Evolutionary conservation across 2,888 invertebrate species (phyloP), one percentile per base, ranked within the genome.

Genomic region (Phragmatobia fuliginosa): DNA sequence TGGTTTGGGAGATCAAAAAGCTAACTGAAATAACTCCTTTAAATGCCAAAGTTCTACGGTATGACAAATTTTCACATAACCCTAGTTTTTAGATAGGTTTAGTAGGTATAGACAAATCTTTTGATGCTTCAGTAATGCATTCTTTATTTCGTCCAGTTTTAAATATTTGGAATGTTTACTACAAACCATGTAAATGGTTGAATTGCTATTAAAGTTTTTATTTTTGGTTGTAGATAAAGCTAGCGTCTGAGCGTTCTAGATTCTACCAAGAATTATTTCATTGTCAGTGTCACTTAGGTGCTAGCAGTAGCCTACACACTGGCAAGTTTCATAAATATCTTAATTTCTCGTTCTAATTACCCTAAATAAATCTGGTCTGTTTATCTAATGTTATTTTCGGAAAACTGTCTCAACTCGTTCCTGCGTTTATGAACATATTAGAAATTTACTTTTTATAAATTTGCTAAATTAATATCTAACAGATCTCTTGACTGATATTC

Each of bases 301-400:
- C 28, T 56, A 8, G 28, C 25, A 52, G 6, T 52, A 25, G 4
- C 5, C 25, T 52, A 5, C 28, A 16, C 28, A 56, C 16, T 0
- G 56, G 25, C 4, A 56, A 56, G 28, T 28, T 56, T 52, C 3
- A 25, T 0, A 25, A 32, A 32, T 31, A 11, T 31, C 6, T n/a
- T 33, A 49, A 49, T 49, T 10, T n/a, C 32, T 63, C n/a, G 14
- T 49, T 11, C 1, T 36, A 36, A 16, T 25, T 18, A 61, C 25
- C 45, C n/a, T 28, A 33, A 45, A 62, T 18, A 38, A 75, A 68
- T 73, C 71, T 73, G 73, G 71, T 69, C 71, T 73, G 78, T 70
- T 81, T 68, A 79, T 70, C 81, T 79, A 79, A 72, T 49, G 66
- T 21, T 45, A 68, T 32, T 52, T 58, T 56, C 60, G 66, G 45